Conservation (phyloP, 2,888 invertebrate genomes). For the Lasioglossum pauxillum region DNA sequence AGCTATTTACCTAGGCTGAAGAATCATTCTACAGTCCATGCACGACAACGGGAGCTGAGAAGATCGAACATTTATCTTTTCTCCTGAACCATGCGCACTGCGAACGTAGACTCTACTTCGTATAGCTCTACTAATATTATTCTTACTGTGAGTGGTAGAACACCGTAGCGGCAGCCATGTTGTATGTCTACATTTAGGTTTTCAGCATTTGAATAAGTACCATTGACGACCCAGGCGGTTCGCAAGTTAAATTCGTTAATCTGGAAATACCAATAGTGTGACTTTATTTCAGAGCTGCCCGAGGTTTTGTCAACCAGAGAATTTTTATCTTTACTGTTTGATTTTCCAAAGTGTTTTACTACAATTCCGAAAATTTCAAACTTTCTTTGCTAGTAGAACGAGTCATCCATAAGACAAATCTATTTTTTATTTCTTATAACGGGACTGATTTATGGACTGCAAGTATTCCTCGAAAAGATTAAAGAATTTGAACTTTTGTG, state of each 20-base stretch:
- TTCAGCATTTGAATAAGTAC: not conserved
- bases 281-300: not conserved
- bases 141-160: not conserved
- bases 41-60: not conserved
- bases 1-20: not conserved
- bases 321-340: not conserved
- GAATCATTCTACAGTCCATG: not conserved
- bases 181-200: not conserved
- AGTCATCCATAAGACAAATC: no score
- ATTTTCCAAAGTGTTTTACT: no score
- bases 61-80: slow-evolving; percentile 3
- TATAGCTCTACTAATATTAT: not conserved
- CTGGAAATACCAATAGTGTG: not conserved
- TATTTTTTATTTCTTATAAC: no score
- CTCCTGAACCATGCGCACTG: not conserved
- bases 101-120: not conserved
- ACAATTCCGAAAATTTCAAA: no score
- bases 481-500: no score
- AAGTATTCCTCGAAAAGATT: no score
- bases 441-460: no score
- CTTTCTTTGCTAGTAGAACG: no score
- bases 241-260: not conserved
- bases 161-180: not conserved
- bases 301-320: not conserved
- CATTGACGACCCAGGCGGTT: not conserved